Base-by-base conservation (phyloP, 2,888 invertebrate species). In the Leucozona laternaria region DNA sequence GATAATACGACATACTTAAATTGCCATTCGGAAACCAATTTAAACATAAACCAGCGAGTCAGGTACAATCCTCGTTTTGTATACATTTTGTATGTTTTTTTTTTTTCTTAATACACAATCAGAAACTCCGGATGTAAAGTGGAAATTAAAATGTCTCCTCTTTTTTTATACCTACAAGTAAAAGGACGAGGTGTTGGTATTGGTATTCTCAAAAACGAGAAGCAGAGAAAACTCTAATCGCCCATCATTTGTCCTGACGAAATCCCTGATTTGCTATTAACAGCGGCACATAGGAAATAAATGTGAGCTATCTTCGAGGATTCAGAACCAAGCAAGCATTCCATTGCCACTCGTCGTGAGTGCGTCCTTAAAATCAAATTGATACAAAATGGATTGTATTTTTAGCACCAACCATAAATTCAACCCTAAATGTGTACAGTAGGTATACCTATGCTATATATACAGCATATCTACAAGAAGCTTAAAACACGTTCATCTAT, bases 331-430 rank as follows among this genome's bases (percentile, higher is more conserved):
- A 48, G 43, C n/a, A 22, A 45, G 13, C n/a, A 28, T 64, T 70
- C 22, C 57, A 57, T 31, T 48, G 48, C 48, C 31, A 22, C 37
- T 78, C 68, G 15, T 58, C 45, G 20, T 50, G 50, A 34, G 48
- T 22, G 64, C 55, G 64, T 84, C 76, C 80, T 80, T 80, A 80
- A 85, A 85, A 76, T 80, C 60, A 76, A 80, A 85, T 80, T 85
- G 80, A 80, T 80, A 80, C 72, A 80, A 85, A 68, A 85, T 85
- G 84, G 80, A 80, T 85, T 85, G 84, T 80, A 80, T 80, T 85
- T 80, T 85, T 80, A 85, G 76, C 48, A 72, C 80, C 80, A 60
- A 64, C 76, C 72, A 85, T 85, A 85, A 85, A 85, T 85, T 80
- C 80, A 72, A 72, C 72, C 84, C 80, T 68, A 85, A 72, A 58